Percentiles rank a stretch among this genome's conserved stretches.
phyloP scores from a whole-genome alignment of 2,888 invertebrate genomes.

The Eurytoma californica region DNA sequence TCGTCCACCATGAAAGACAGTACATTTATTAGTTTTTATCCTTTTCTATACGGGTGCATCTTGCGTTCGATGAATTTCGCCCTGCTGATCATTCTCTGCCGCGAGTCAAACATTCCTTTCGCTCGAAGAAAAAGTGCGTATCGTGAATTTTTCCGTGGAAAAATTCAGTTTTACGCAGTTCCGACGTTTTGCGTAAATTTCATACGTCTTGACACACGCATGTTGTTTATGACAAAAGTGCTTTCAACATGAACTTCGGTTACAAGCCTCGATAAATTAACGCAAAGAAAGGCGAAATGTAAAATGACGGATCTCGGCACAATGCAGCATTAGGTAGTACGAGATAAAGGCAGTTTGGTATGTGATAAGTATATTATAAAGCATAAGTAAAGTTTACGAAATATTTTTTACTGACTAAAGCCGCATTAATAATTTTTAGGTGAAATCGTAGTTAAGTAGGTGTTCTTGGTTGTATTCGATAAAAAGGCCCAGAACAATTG shows the following conservation, averaged over 20 bases:
- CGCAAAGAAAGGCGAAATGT: slow-evolving; percentile 8
- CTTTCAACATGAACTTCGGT: slow-evolving; percentile 2
- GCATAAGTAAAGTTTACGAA: slow-evolving; percentile 49
- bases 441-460: slow-evolving; percentile 27
- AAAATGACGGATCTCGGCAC: slow-evolving; percentile 45
- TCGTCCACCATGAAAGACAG: no score
- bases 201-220: slow-evolving; percentile 15
- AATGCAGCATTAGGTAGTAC: slow-evolving; percentile 41
- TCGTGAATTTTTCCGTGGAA: not conserved
- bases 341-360: slow-evolving; percentile 45
- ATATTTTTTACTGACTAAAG: slow-evolving; percentile 53
- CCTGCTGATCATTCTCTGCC: not conserved
- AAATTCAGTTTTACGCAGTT: no score
- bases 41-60: slow-evolving; percentile 4
- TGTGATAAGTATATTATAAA: slow-evolving; percentile 55
- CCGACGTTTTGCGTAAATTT: slow-evolving; percentile 12
- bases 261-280: slow-evolving; percentile 22
- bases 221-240: slow-evolving; percentile 18
- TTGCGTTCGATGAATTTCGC: slow-evolving; percentile 11
- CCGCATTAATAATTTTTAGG: slow-evolving; percentile 43
- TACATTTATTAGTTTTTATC: not conserved
- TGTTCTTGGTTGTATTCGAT: slow-evolving; percentile 35
- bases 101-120: slow-evolving; percentile 28
- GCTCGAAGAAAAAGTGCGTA: not conserved
- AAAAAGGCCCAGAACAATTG: slow-evolving; percentile 22